These are phyloP conservation scores for Hydrozoanthus gracilis DNA, from an alignment of 92 coral and sea anemone species.

Conservation along the genomic window DNA sequence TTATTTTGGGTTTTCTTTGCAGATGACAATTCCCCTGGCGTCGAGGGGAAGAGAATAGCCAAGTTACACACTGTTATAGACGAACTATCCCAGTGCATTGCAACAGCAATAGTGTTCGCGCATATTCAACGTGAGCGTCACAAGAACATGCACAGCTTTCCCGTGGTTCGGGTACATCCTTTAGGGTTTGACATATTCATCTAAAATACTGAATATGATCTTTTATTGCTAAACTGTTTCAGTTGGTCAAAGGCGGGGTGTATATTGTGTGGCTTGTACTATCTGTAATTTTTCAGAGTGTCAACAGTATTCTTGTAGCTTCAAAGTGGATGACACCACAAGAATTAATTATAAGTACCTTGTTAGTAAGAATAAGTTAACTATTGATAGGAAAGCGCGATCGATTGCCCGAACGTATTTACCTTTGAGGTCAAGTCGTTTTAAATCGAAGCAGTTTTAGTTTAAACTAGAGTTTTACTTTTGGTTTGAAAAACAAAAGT, in stretches of 20 bases:
- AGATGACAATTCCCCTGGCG: neutral
- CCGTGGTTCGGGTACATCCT: too few species aligned
- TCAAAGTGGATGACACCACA: constrained; percentile 12
- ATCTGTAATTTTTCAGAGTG: neutral
- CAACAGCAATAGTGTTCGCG: too few species aligned
- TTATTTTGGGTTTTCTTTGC: neutral
- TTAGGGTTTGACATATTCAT: too few species aligned
- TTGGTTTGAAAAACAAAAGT: neutral
- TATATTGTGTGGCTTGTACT: constrained; percentile 9
- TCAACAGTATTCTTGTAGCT: neutral
- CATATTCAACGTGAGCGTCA: neutral
- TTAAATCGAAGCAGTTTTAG: neutral
- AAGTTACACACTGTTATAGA: too few species aligned
- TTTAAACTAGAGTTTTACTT: neutral
- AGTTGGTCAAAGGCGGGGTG: too few species aligned
- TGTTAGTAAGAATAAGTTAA: neutral
- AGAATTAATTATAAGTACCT: neutral
- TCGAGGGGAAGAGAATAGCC: neutral
- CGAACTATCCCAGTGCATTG: too few species aligned
- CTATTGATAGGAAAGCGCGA: neutral
- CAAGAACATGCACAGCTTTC: too few species aligned
- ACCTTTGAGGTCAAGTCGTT: neutral
- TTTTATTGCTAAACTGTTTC: too few species aligned
- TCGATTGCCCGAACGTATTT: neutral
- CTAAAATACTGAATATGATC: neutral